Conservation (phyloP, 2,797 vertebrate genomes). For the Pangasius larnaudii region DNA sequence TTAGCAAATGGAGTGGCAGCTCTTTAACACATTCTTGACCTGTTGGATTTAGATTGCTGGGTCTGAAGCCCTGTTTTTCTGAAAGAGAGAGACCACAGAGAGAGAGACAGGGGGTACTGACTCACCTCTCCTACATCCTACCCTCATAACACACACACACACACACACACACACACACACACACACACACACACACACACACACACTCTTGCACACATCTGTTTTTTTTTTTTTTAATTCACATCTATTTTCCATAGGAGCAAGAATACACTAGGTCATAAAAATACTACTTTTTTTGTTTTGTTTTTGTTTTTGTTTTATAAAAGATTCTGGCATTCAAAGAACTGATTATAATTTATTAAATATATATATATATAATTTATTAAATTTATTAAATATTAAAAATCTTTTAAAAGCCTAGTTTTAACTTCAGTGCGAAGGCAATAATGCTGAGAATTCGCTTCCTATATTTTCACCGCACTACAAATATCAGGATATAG, state of each 20-base stretch:
- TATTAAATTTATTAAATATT: not conserved
- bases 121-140: not conserved
- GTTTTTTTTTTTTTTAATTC: not conserved
- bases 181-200: not conserved
- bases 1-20: slow-evolving; percentile 5
- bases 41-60: not conserved
- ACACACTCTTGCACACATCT: too few relatives aligned
- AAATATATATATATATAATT: too few relatives aligned
- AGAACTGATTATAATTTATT: not conserved
- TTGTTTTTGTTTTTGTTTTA: not conserved
- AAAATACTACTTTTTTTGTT: not conserved
- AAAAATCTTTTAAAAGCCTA: not conserved
- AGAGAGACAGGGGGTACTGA: not conserved
- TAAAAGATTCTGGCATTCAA: not conserved
- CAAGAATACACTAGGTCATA: not conserved
- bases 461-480: not conserved
- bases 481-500: not conserved
- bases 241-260: not conserved
- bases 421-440: not conserved
- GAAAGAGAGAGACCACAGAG: not conserved
- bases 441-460: not conserved
- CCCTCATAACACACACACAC: not conserved
- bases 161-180: not conserved
- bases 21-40: not conserved
- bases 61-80: not conserved